Evolutionary conservation across 2,797 vertebrate species (phyloP), one percentile per base, ranked within the genome.

Genomic region (Mus spretus): DNA sequence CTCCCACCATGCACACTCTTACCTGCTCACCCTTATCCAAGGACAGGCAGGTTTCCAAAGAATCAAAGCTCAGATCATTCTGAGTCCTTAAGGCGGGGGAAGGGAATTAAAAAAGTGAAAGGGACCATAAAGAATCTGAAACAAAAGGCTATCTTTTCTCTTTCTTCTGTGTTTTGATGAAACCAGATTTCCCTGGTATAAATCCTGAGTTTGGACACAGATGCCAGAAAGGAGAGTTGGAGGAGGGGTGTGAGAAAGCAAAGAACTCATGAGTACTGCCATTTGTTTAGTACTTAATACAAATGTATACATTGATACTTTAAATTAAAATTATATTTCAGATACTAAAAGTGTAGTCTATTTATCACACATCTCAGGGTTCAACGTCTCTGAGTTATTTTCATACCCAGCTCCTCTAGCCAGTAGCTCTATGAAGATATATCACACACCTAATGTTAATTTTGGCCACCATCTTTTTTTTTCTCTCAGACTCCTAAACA

Each of bases 11-110:
- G 17, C 6, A 0, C 0, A 9, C 50, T 65, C 96, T 98, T 98
- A 98, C 98, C 98, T 98, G 96, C 20, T 55, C 2, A 0, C 77
- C 15, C 2, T n/a, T 92, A 78, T 89, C 77, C 2, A 85, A 98
- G 0, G 0, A 72, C 78, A 88, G 79, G 65, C 98, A 98, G 40
- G 77, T 34, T 65, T 1, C 82, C 26, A 92, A 37, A 47, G 90
- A 6, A 10, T 59, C 83, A 87, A 97, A 19, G 4, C 44, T 81
- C 96, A 96, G 83, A n/a, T 7, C 10, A 40, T 44, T 82, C 86
- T 87, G 97, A 95, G 80, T 72, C 77, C 98, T 98, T 67, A 95
- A 96, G 44, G 4, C 0, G 10, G 14, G 15, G n/a, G 19, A 22
- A 22, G 84, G 88, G 40, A 97, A 86, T 83, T 72, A 67, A 98